These are phyloP conservation scores for Prunella strophiata DNA, from an alignment of 2,797 vertebrate species.

Conservation along the genomic window DNA sequence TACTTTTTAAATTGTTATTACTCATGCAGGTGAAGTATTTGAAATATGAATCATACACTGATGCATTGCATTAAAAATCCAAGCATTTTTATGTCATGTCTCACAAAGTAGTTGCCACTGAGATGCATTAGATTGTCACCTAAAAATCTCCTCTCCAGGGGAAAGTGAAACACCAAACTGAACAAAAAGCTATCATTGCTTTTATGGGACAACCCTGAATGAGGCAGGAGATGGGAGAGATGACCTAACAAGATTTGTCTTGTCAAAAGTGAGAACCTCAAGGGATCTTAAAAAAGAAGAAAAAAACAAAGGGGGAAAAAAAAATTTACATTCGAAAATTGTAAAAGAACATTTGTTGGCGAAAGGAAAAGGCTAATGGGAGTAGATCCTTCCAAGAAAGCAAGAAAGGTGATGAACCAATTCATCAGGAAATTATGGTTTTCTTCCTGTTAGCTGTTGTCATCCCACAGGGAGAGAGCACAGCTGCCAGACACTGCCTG, in stretches of 20 bases:
- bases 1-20: neutral
- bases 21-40: slow-evolving; percentile 19
- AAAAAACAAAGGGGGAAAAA: accelerated
- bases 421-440: neutral
- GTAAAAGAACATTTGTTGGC: neutral
- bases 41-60: slow-evolving; percentile 27
- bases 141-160: neutral
- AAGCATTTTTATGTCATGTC: neutral
- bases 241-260: neutral
- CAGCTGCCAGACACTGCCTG: neutral
- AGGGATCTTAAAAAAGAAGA: neutral
- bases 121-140: neutral
- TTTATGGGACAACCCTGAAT: neutral
- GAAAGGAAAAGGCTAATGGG: neutral
- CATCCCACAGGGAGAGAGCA: neutral
- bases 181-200: neutral
- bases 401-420: neutral
- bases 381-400: neutral
- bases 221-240: neutral
- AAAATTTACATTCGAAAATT: neutral
- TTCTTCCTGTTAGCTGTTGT: neutral
- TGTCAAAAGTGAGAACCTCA: neutral
- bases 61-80: neutral
- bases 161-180: neutral
- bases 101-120: neutral